Base-by-base conservation (phyloP, 1,140 invertebrate genomes). In the Gryon sp. region DNA sequence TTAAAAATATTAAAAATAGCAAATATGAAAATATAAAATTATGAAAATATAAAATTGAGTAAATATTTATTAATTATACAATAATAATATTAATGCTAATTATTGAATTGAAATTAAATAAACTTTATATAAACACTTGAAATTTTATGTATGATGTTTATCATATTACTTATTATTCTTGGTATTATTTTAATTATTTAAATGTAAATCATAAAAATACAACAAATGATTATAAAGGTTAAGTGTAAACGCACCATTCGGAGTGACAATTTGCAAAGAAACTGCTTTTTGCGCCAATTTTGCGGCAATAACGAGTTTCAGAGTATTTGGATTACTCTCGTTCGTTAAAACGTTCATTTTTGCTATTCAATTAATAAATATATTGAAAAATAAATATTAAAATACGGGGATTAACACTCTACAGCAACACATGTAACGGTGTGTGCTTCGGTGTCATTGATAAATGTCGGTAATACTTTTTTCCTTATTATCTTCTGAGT, bases 271-370 rank as follows among this genome's bases (percentile, higher is more conserved):
- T 76, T 90, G 87, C 30, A 93, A 52, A 40, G 89, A 82, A 12
- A 92, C 83, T 59, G 89, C 80, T 76, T 90, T 87, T 66, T 91
- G 88, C 0, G 89, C 88, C 75, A 93, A 88, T 80, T 93, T 93
- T 0, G 91, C 90, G 38, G 91, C 92, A 65, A 94, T 89, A 12
- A 94, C 76, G 57, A 94, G 76, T 81, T 95, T 94, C 53, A 95
- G 85, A 2, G 91, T 90, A 18, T 92, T 91, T 4, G 93, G 92
- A 89, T 94, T 95, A 72, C 91, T 92, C 76, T 92, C 90, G 80
- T 94, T 94, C 26, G 92, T 92, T 63, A 90, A 90, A 46, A 93
- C 89, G 65, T 91, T 92, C 92, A 93, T 93, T 85, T 84, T 90
- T 53, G 30, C 12, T 62, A 79, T 82, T 77, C 74, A 82, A 43